phyloP scores from a whole-genome alignment of 2,797 vertebrate genomes.

The Phoeniculus purpureus region DNA sequence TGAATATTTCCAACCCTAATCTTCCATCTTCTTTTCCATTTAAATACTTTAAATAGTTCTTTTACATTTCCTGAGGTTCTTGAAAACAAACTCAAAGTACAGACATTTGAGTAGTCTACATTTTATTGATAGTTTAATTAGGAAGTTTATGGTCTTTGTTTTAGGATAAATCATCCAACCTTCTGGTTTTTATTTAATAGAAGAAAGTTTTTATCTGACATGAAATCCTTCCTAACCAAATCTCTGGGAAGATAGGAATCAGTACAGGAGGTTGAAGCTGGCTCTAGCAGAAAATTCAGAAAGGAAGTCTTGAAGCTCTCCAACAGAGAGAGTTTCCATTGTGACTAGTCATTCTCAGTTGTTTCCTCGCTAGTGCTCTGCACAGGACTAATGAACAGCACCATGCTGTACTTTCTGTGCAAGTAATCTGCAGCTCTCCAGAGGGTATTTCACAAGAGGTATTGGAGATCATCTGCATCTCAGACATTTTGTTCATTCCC shows the following conservation, averaged over 20 bases:
- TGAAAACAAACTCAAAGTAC: constrained; percentile 14
- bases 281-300: neutral
- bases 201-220: neutral
- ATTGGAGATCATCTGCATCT: neutral
- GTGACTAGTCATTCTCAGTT: neutral
- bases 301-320: neutral
- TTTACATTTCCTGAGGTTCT: neutral
- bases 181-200: neutral
- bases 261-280: neutral
- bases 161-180: neutral
- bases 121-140: neutral
- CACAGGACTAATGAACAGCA: neutral
- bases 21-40: constrained; percentile 19
- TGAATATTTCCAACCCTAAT: constrained; percentile 13
- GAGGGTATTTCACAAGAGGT: neutral
- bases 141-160: neutral
- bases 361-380: neutral
- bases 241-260: neutral
- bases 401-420: neutral
- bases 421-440: neutral
- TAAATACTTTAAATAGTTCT: constrained; percentile 35
- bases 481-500: neutral
- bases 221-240: neutral
- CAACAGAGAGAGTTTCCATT: neutral
- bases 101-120: neutral